Percentiles rank a stretch among this genome's conserved stretches.
Conservation (phyloP, 1,140 invertebrate species). For the Trichogramma pretiosum region DNA sequence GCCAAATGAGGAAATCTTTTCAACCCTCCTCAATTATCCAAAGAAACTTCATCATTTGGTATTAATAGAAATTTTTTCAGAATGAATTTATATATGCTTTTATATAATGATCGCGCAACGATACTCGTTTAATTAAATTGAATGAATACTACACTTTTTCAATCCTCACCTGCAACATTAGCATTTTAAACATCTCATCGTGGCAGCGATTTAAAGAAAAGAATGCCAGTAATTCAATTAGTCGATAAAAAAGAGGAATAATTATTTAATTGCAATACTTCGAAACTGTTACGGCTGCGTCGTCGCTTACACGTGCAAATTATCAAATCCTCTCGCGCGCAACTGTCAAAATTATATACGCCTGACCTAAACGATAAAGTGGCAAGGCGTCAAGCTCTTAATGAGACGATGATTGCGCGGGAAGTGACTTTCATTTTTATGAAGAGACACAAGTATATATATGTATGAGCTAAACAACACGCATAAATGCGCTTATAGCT, state of each 20-base stretch:
- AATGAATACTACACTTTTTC: constrained; percentile 1
- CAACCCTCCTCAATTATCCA: no score
- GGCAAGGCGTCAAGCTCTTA: constrained; percentile 13
- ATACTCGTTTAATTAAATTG: constrained; percentile 5
- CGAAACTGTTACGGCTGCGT: no score
- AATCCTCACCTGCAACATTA: neutral
- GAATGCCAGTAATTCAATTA: constrained; percentile 1
- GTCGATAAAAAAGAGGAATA: no score
- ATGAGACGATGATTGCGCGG: constrained; percentile 24
- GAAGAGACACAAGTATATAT: constrained; percentile 18
- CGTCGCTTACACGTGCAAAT: neutral
- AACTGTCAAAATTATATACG: constrained; percentile 5
- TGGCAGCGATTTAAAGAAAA: neutral
- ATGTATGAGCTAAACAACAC: no score
- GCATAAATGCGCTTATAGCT: constrained; percentile 8
- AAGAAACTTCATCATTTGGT: no score
- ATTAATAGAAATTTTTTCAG: no score
- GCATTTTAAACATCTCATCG: neutral
- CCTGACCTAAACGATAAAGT: neutral
- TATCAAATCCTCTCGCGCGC: neutral
- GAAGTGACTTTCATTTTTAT: constrained; percentile 37
- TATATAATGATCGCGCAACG: no score
- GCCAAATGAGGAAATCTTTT: no score
- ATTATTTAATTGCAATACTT: neutral
- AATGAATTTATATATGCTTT: no score